Base-by-base conservation (phyloP, 2,113 vertebrate genomes). In the Dipodomys merriami region DNA sequence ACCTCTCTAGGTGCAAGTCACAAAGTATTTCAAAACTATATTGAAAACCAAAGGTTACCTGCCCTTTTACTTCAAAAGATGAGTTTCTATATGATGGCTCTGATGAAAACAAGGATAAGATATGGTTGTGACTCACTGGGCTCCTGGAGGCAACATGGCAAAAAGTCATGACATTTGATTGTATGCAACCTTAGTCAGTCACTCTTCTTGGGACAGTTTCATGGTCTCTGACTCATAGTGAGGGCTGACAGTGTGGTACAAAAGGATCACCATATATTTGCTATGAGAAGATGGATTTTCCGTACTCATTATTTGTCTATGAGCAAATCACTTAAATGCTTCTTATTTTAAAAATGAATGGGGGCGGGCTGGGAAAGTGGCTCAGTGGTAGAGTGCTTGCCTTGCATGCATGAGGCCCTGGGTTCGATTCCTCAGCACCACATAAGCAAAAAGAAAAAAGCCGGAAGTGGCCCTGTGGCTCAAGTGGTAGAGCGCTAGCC, bases 41-140 rank as follows among this genome's bases (percentile, higher is more conserved):
- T 69, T 60, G 76, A 93, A 89, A 57, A 53, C 76, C 92, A 68
- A 67, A 27, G 44, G 64, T 65, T 73, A 49, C 67, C n/a, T 79
- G 15, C 9, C 23, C 2, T 80, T 53, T 30, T 88, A 23, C 76
- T 77, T 94, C 83, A 77, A n/a, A 65, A 78, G 69, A 30, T 76
- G 64, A 69, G 23, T 33, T 16, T 29, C 33, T 85, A 25, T 39
- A 76, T 30, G 49, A 11, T 46, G 27, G 90, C 30, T 86, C 44
- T 57, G 9, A 89, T 67, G 77, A 72, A 95, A 94, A n/a, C 18
- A 46, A 78, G 16, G 27, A 72, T 60, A 78, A 93, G 18, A 60
- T 69, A 46, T 81, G 15, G 65, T 49, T 64, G 23, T 71, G 20
- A 82, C 25, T 11, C 11, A 13, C 62, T 81, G 3, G 13, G 92